phyloP scores from a whole-genome alignment of 1,140 invertebrate species.

The Radopholus similis region DNA sequence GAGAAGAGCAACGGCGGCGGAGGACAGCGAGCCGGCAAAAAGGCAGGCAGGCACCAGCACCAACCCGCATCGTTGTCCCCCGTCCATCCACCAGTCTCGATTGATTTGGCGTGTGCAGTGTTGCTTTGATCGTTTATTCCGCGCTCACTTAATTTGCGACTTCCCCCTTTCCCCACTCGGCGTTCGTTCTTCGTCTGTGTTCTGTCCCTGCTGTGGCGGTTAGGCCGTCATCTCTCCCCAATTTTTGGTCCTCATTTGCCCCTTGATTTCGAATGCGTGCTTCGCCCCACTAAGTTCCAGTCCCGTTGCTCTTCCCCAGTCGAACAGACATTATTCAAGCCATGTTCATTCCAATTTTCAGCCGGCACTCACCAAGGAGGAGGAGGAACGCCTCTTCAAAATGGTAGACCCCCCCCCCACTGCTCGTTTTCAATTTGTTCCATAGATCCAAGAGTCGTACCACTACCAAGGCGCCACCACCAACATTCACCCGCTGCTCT shows the following conservation, averaged over 20 bases:
- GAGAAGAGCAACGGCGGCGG: not conserved
- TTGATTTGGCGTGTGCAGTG: too few species aligned
- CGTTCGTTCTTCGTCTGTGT: too few species aligned
- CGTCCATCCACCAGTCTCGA: not conserved
- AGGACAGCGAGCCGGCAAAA: not conserved
- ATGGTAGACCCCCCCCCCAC: not conserved
- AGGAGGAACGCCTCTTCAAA: conserved; percentile 65
- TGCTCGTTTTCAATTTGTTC: not conserved
- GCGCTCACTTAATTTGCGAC: too few species aligned
- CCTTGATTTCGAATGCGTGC: not conserved
- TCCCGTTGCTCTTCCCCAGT: not conserved
- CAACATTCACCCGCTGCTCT: conserved; percentile 96
- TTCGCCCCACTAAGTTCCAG: not conserved
- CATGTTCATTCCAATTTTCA: conserved; percentile 43
- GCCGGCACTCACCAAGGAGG: conserved; percentile 65
- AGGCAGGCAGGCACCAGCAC: not conserved
- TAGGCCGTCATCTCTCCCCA: too few species aligned
- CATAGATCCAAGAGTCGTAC: conserved; percentile 62
- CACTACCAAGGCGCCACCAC: conserved; percentile 93
- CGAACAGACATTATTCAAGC: not conserved
- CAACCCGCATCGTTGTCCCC: not conserved
- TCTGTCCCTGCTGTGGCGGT: too few species aligned
- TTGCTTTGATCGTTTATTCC: not conserved
- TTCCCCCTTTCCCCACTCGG: not conserved
- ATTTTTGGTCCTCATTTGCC: not conserved